These are phyloP conservation scores for Pseudoatta argentina DNA, from an alignment of 1,140 invertebrate genomes.

Conservation along the genomic window DNA sequence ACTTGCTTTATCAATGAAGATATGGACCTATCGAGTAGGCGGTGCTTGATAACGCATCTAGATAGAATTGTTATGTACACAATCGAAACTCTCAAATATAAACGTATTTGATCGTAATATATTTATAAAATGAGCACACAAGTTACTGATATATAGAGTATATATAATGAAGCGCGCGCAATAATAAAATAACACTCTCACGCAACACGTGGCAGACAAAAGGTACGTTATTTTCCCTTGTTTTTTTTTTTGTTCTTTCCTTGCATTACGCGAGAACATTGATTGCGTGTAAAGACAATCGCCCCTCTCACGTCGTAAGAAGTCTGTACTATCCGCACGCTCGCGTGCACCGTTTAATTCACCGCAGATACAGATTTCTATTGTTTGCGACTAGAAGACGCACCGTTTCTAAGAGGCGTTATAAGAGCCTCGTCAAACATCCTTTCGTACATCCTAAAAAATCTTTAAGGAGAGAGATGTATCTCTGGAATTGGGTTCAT, in stretches of 20 bases:
- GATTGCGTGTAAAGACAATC: conserved; percentile 23
- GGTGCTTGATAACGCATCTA: background rate
- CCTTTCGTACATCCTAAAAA: background rate
- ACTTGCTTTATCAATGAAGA: conserved; percentile 7
- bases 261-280: background rate
- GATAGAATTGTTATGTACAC: background rate
- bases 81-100: conserved; percentile 9
- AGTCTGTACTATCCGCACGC: conserved; percentile 20
- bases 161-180: background rate
- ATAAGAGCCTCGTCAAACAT: background rate
- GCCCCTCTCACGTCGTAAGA: background rate
- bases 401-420: background rate
- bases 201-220: conserved; percentile 13
- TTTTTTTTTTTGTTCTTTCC: background rate
- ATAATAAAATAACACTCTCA: conserved; percentile 40
- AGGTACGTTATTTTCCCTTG: conserved; percentile 38
- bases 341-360: conserved; percentile 46
- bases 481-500: background rate
- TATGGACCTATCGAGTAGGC: conserved; percentile 22
- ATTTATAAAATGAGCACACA: background rate
- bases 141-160: conserved; percentile 6
- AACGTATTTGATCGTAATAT: background rate
- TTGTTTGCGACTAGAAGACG: conserved; percentile 32
- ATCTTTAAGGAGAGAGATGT: background rate
- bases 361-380: conserved; percentile 34